Percentiles rank a stretch among this genome's conserved stretches.
These are phyloP conservation scores for Tinea pellionella DNA, from an alignment of 2,888 invertebrate genomes.

Conservation along the genomic window DNA sequence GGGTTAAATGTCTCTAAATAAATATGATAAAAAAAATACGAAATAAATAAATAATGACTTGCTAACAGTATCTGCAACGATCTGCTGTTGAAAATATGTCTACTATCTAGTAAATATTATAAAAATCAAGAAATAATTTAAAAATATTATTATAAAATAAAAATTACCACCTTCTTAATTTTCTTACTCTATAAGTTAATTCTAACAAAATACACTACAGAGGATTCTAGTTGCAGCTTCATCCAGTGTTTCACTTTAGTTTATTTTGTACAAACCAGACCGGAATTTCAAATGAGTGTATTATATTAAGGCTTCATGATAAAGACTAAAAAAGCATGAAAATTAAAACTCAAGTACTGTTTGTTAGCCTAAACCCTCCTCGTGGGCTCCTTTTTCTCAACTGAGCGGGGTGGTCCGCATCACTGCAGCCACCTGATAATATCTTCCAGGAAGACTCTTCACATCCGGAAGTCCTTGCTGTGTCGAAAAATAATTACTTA, in stretches of 20 bases:
- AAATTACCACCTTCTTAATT: constrained; percentile 6
- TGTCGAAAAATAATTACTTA: too few species aligned
- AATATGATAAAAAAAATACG: too few species aligned
- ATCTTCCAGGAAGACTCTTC: too few species aligned
- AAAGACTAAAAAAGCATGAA: not conserved
- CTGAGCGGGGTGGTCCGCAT: too few species aligned
- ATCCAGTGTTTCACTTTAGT: constrained; percentile 23
- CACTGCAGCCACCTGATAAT: too few species aligned
- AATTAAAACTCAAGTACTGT: not conserved
- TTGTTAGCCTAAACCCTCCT: not conserved
- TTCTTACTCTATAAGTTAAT: constrained; percentile 11
- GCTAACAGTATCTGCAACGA: too few species aligned
- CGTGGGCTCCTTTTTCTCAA: too few species aligned
- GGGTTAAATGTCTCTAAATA: too few species aligned
- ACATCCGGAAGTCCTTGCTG: too few species aligned
- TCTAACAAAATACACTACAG: constrained; percentile 30
- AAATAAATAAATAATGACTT: too few species aligned
- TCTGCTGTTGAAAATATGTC: too few species aligned
- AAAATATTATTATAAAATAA: not conserved
- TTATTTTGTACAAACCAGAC: constrained; percentile 28
- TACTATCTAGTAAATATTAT: too few species aligned
- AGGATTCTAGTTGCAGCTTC: constrained; percentile 25
- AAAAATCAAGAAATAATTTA: not conserved
- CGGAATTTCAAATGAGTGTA: constrained; percentile 33
- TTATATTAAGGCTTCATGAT: constrained; percentile 15